Evolutionary conservation across 2,113 vertebrate genomes (phyloP), one percentile per base, ranked within the genome.

Genomic region (Tapirus terrestris): DNA sequence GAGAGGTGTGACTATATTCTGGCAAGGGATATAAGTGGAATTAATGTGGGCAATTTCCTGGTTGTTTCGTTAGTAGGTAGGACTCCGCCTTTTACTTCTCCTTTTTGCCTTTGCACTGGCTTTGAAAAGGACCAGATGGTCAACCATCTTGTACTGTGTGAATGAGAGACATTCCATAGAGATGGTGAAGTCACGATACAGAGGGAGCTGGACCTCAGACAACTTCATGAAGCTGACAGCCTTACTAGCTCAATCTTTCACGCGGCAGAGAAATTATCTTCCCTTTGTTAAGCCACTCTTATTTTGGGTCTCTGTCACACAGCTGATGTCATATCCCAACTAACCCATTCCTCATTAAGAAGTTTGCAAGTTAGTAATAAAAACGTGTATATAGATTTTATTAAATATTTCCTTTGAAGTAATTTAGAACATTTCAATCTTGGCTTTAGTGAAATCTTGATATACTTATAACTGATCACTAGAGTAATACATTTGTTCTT

Each of bases 41-140:
- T 39, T 39, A 88, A 76, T 89, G 53, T 60, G 60, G 85, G 29
- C 17, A 76, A 77, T 98, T 95, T 96, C 89, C 63, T 87, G 29
- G 10, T 51, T 65, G 18, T 80, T 84, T 68, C 20, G 27, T 77
- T 72, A 56, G 10, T 80, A 76, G 33, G 12, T n/a, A 17, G 6
- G 25, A 25, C n/a, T 82, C 31, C 85, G 29, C 1, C 12, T 95
- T 87, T 80, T 43, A 58, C 12, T 84, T 93, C 13, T 6, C 25
- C 3, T 70, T 83, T 87, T 80, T 43, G 39, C 36, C 21, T 81
- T 83, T 16, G 9, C 3, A 6, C 4, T 36, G 29, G 25, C 39
- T 93, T 23, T 77, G 68, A 20, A 77, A 29, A 94, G 45, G 13
- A 36, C 10, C 39, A 84, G 63, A 80, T 76, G 58, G 33, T 86